Evolutionary conservation across 2,888 invertebrate genomes (phyloP).

Genomic region (Mongoloraphidia duomilia): DNA sequence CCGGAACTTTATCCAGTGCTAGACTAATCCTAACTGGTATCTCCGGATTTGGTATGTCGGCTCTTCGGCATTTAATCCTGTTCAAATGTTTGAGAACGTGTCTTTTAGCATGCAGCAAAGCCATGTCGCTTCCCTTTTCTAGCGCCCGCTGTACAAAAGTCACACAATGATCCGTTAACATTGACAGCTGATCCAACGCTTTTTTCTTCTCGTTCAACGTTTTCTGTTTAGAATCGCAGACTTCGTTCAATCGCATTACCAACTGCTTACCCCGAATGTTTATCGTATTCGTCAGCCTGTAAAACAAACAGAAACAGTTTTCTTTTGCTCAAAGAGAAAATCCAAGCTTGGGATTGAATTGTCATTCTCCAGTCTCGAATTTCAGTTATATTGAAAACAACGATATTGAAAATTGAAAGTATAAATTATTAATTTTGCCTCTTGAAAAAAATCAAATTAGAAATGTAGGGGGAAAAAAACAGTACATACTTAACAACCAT

Average conservation of each 20-base stretch:
- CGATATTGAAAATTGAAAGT: neutral
- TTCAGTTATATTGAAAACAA: too few species aligned
- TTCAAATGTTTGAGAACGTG: conserved; percentile 59
- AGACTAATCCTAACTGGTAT: conserved; percentile 72
- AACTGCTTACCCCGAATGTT: conserved; percentile 72
- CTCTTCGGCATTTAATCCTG: conserved; percentile 66
- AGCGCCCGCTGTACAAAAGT: conserved; percentile 68
- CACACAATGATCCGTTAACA: conserved; percentile 79
- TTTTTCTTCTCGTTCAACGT: conserved; percentile 73
- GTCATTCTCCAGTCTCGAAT: neutral
- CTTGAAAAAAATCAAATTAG: too few species aligned
- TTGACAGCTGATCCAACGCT: conserved; percentile 65
- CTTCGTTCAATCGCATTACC: conserved; percentile 65
- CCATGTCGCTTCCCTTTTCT: conserved; percentile 68
- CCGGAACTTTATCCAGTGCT: conserved; percentile 65
- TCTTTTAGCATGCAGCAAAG: conserved; percentile 70
- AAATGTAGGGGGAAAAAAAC: conserved; percentile 1
- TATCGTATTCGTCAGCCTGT: conserved; percentile 64
- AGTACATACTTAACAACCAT: conserved; percentile 64
- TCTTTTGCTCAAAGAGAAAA: neutral
- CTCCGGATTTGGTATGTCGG: conserved; percentile 81
- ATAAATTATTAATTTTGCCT: neutral
- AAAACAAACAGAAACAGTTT: conserved; percentile 10
- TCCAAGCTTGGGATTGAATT: neutral
- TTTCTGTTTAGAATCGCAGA: conserved; percentile 60